Base-by-base conservation (phyloP, 2,797 vertebrate species). In the Sparidentex hasta region DNA sequence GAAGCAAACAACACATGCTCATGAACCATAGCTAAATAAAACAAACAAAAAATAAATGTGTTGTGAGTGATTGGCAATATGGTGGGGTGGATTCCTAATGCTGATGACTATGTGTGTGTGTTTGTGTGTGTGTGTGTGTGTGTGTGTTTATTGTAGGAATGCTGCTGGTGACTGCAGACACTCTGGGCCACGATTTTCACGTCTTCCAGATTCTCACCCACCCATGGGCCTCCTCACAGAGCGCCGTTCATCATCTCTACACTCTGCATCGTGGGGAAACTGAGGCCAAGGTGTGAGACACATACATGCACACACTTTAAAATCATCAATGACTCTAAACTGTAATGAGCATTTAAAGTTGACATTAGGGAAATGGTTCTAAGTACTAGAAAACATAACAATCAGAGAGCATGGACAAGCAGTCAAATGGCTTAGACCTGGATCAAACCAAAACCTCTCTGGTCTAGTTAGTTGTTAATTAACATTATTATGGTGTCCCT, bases 141-240 rank as follows among this genome's bases (percentile, higher is more conserved):
- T 71, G 0, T 87, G 17, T 85, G 66, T 79, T 51, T 23, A 0
- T 72, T 93, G 27, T 76, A 99, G 98, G 98, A 82, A 99, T 99
- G 97, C 93, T 99, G 90, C 95, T 99, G 89, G 98, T 99, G 85
- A 99, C 98, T 12, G 97, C 98, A 7, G 98, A 99, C 88, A 97
- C 97, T 0, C 90, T 97, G 88, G 98, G 98, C 85, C 98, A 99
- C 1, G 98, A 99, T 90, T 99, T 99, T 80, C 98, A 99, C 63
- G 97, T 99, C 82, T 99, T 99, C 90, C 97, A 99, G 95, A 94
- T 99, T 82, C 95, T 99, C 88, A 99, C 98, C 77, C 98, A 99
- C 89, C 98, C 98, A 23, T 99, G 97, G 97, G 96, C 96, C 3
- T 98, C 98, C 1, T 98, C 98, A 21, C 98, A 99, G 94, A 98